phyloP scores from a whole-genome alignment of 2,888 invertebrate genomes.

The Caenorhabditis sp. region DNA sequence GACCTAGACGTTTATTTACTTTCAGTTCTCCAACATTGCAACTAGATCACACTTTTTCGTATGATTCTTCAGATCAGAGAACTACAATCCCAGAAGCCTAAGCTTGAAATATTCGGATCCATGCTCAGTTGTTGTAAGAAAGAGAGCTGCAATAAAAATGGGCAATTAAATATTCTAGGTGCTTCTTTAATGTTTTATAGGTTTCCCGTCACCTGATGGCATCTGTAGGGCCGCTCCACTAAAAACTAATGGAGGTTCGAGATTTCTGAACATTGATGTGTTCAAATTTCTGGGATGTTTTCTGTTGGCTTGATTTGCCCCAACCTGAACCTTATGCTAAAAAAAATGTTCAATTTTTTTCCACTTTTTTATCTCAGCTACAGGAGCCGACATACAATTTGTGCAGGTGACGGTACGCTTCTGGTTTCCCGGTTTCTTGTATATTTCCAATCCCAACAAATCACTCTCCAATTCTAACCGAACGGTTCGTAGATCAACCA shows the following conservation, averaged over 20 bases:
- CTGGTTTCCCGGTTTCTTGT: too few species aligned
- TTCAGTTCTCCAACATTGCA: not conserved
- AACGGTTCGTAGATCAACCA: conserved; percentile 1
- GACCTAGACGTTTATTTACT: conserved; percentile 23
- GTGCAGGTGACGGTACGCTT: too few species aligned
- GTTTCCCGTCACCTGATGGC: conserved; percentile 31
- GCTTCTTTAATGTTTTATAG: conserved; percentile 10
- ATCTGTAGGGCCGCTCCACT: conserved; percentile 8
- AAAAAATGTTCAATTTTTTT: too few species aligned
- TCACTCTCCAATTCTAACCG: not conserved
- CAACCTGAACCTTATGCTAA: too few species aligned
- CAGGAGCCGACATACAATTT: too few species aligned
- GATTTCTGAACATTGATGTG: conserved; percentile 2
- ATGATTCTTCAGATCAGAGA: not conserved
- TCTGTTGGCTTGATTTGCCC: too few species aligned
- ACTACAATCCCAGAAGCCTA: too few species aligned
- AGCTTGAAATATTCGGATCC: too few species aligned
- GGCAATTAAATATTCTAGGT: conserved; percentile 26
- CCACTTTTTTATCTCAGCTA: too few species aligned
- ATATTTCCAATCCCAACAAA: not conserved
- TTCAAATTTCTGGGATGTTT: too few species aligned
- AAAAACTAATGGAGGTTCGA: not conserved
- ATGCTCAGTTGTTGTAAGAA: not conserved
- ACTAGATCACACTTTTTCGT: conserved; percentile 1
- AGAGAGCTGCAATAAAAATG: conserved; percentile 18